phyloP scores from a whole-genome alignment of 2,113 vertebrate genomes.

The Xenopus borealis region DNA sequence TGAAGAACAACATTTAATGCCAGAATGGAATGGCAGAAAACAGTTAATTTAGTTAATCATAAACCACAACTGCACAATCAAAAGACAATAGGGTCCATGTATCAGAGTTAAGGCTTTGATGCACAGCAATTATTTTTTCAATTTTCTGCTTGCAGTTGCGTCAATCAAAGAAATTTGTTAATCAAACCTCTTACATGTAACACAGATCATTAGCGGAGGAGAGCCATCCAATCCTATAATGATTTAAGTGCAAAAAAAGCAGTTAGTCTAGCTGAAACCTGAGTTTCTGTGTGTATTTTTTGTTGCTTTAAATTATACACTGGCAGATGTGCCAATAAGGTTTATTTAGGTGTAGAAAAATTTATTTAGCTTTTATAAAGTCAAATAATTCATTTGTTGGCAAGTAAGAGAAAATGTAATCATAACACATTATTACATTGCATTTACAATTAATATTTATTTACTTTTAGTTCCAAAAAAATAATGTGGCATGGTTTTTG shows the following conservation, averaged over 20 bases:
- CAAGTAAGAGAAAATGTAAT: too few species aligned
- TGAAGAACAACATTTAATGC: background rate
- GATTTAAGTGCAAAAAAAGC: background rate
- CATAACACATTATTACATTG: too few species aligned
- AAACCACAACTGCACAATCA: constrained; percentile 5
- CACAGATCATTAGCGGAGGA: constrained; percentile 2
- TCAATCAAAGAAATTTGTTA: constrained; percentile 30
- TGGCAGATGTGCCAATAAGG: background rate
- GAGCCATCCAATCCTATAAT: background rate
- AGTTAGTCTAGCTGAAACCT: background rate
- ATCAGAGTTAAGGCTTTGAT: constrained; percentile 25
- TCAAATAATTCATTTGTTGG: too few species aligned
- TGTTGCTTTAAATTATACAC: background rate
- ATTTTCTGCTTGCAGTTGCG: constrained; percentile 24
- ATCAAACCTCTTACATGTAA: constrained; percentile 27
- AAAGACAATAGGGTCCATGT: constrained; percentile 11
- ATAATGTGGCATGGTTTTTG: too few species aligned
- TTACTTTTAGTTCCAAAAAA: too few species aligned
- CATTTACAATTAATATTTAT: too few species aligned
- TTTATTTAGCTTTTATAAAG: too few species aligned
- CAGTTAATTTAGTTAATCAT: constrained; percentile 19
- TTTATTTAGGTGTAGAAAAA: background rate
- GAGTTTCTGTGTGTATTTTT: background rate
- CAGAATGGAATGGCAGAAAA: constrained; percentile 1
- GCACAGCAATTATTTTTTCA: constrained; percentile 32